These are phyloP conservation scores for Philhelius pedissequus DNA, from an alignment of 2,888 invertebrate species.

Conservation along the genomic window DNA sequence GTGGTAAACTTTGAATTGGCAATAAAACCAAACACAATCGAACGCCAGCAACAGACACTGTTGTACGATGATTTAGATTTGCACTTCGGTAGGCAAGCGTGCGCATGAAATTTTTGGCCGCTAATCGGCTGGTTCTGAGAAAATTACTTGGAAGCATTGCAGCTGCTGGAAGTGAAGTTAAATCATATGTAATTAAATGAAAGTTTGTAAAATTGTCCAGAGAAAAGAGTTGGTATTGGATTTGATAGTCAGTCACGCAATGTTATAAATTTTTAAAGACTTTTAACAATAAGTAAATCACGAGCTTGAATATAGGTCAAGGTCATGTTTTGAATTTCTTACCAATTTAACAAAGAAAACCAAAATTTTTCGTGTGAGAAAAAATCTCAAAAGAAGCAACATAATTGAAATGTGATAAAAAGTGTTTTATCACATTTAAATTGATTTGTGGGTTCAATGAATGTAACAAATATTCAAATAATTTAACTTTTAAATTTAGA, in stretches of 20 bases:
- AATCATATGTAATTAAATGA: conserved; percentile 37
- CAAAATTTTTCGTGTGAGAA: neutral
- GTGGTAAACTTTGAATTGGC: conserved; percentile 42
- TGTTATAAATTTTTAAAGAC: neutral
- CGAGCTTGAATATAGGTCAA: neutral
- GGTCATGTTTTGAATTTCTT: neutral
- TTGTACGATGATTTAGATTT: conserved; percentile 19
- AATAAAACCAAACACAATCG: conserved; percentile 50
- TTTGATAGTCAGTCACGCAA: conserved; percentile 34
- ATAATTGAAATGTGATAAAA: neutral
- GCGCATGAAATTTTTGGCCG: conserved; percentile 42
- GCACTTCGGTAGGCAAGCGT: conserved; percentile 47
- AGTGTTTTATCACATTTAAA: neutral
- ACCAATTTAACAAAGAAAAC: neutral
- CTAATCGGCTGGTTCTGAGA: conserved; percentile 65
- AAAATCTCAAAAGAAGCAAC: neutral
- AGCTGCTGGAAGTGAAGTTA: conserved; percentile 68
- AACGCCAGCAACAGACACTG: neutral
- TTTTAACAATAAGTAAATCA: neutral
- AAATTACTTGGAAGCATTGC: conserved; percentile 71
- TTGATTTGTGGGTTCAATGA: neutral
- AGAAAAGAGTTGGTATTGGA: neutral
- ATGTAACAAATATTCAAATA: no score
- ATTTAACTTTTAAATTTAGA: no score
- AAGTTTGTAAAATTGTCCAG: conserved; percentile 1